Percentiles rank a stretch among this genome's conserved stretches.
phyloP scores from a whole-genome alignment of 2,797 vertebrate species.

The Pangasius sanitwongsei region DNA sequence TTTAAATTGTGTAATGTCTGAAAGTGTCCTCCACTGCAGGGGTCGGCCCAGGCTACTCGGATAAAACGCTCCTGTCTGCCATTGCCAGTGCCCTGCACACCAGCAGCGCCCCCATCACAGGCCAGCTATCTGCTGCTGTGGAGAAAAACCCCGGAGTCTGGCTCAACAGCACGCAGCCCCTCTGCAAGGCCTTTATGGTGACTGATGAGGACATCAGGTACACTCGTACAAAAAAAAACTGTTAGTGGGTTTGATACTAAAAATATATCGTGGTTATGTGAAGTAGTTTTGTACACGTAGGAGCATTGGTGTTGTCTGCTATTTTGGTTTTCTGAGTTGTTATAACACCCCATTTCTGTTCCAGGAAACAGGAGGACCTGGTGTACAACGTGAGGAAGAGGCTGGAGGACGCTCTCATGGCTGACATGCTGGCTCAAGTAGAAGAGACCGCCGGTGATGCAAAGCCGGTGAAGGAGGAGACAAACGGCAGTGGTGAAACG shows the following conservation, averaged over 20 bases:
- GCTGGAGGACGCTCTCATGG: slow-evolving; percentile 93
- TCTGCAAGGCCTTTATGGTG: slow-evolving; percentile 96
- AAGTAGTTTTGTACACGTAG: neutral
- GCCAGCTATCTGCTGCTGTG: slow-evolving; percentile 90
- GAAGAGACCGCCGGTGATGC: slow-evolving; percentile 81
- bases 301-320: neutral
- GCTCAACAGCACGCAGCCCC: slow-evolving; percentile 93
- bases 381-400: slow-evolving; percentile 92
- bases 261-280: neutral
- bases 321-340: neutral
- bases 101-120: slow-evolving; percentile 90
- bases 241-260: neutral
- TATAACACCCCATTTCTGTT: neutral
- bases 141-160: slow-evolving; percentile 97
- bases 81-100: slow-evolving; percentile 95
- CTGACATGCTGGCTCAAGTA: slow-evolving; percentile 91
- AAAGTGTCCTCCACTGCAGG: slow-evolving; percentile 69
- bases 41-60: slow-evolving; percentile 89
- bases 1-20: slow-evolving; percentile 33
- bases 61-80: slow-evolving; percentile 91
- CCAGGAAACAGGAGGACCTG: slow-evolving; percentile 93
- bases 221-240: neutral
- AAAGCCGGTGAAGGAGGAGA: slow-evolving; percentile 70
- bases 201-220: slow-evolving; percentile 97
- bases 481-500: slow-evolving; percentile 67